Evolutionary conservation across 1,140 invertebrate genomes (phyloP).

Genomic region (Latrodectus geometricus): DNA sequence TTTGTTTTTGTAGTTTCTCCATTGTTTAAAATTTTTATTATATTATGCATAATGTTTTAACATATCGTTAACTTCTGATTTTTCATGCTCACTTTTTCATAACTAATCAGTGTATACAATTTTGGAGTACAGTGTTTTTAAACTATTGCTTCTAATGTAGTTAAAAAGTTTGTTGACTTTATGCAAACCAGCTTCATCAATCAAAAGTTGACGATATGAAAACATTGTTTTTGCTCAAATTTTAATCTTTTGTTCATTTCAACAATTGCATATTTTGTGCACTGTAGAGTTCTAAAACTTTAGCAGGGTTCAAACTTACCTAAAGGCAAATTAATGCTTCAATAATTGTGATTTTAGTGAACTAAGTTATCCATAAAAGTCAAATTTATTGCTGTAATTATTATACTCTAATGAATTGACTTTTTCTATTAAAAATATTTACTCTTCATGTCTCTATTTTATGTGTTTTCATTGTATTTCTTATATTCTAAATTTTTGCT

Average conservation of each 20-base stretch:
- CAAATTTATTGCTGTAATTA: slow-evolving; percentile 52
- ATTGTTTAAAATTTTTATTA: no score
- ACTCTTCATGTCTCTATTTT: slow-evolving; percentile 58
- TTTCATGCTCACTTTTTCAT: slow-evolving; percentile 1
- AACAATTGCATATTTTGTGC: background rate
- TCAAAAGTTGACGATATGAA: slow-evolving; percentile 20
- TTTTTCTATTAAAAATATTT: slow-evolving; percentile 62
- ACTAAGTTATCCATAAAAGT: slow-evolving; percentile 41
- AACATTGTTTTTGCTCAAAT: slow-evolving; percentile 40
- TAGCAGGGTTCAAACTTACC: background rate
- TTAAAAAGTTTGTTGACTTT: background rate
- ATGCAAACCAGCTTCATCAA: slow-evolving; percentile 9
- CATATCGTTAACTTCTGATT: background rate
- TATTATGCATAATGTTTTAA: background rate
- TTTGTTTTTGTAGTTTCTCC: background rate
- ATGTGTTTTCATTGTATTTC: slow-evolving; percentile 15
- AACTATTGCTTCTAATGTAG: background rate
- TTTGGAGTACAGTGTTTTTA: background rate
- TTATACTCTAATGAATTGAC: slow-evolving; percentile 58
- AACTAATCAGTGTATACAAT: background rate
- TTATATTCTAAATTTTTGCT: no score
- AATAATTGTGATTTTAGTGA: slow-evolving; percentile 46
- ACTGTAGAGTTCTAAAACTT: background rate
- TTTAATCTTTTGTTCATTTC: slow-evolving; percentile 11
- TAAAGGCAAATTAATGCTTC: slow-evolving; percentile 2